Base-by-base conservation (phyloP, 2,113 vertebrate genomes). In the Antigone vipio region DNA sequence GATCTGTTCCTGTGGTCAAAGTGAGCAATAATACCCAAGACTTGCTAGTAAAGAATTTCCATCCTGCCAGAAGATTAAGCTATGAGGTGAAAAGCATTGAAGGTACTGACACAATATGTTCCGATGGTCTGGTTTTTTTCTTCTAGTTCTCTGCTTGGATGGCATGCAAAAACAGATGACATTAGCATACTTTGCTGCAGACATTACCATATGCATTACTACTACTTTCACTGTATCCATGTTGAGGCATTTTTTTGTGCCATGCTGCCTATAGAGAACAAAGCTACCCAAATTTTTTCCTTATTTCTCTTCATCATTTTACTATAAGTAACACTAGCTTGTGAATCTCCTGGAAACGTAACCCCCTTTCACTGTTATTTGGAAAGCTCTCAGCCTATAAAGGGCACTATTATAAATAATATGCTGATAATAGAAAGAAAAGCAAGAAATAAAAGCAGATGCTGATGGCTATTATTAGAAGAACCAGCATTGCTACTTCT, bases 221-320 rank as follows among this genome's bases (percentile, higher is more conserved):
- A 19, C 9, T 15, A 15, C 35, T 71, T 88, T 60, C 13, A 30
- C 11, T 72, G 64, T 49, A 72, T 60, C 21, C 45, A 8, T 3
- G 2, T 4, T 10, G 15, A 66, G 23, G 38, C 1, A 0, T 0
- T 5, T 35, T 47, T 90, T 71, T 66, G 29, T 77, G n/a, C 13
- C 4, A 3, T 35, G 29, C 11, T 66, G 29, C 40, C 56, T 78
- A 30, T 21, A 30, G 19, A 85, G 12, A 74, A 32, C 29, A 60
- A 86, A 80, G 29, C 29, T 44, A 72, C 45, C 1, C 0, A 63
- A 79, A 50, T 29, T 83, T 0, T 86, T 79, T 79, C 22, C 7
- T n/a, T 83, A 32, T 29, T 80, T 92, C 35, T 94, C 10, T 77
- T 68, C 64, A 73, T 38, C 12, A 50, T 69, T 93, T 71, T 50